Base-by-base conservation (phyloP, 2,113 vertebrate genomes). In the Prochilodus magdalenae region DNA sequence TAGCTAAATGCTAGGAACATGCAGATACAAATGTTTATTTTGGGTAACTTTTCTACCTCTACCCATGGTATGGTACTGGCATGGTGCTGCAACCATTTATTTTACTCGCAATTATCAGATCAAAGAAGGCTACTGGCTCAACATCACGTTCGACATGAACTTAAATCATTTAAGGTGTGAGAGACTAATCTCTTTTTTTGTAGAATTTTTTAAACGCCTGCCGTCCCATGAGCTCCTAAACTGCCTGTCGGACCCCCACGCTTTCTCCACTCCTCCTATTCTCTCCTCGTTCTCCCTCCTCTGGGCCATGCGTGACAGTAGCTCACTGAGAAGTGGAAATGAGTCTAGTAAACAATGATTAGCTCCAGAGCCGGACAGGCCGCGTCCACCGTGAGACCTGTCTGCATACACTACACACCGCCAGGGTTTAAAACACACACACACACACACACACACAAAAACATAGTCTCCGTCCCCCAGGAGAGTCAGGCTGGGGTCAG, bases 301-400 rank as follows among this genome's bases (percentile, higher is more conserved):
- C 82, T 79, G 90, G 91, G 91, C 89, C 88, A 91, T 95, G 93
- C 93, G 92, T 94, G 93, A 95, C 93, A 94, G 93, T 93, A 95
- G 93, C 94, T 94, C 91, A 88, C 92, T 93, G 92, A 92, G 88
- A 93, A 93, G 93, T 94, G 94, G 94, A 95, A 95, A 94, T 93
- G 91, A 93, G 92, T 92, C 91, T 93, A 94, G 94, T 94, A 95
- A 95, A 94, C 91, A 94, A 91, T 93, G 93, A 95, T 94, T 94
- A 94, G 91, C 92, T 95, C 94, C 94, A 95, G 93, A 93, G 91
- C 91, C 74, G 33, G 84, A 84, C 83, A 83, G 76, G 89, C 83
- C 89, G 60, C 71, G 87, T 91, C 91, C 91, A 86, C 91, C 87
- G 88, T 90, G 91, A 87, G 91, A 89, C 88, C 87, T 71, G 88